phyloP scores from a whole-genome alignment of 1,140 invertebrate genomes.

The Trypoxylus dichotomus region DNA sequence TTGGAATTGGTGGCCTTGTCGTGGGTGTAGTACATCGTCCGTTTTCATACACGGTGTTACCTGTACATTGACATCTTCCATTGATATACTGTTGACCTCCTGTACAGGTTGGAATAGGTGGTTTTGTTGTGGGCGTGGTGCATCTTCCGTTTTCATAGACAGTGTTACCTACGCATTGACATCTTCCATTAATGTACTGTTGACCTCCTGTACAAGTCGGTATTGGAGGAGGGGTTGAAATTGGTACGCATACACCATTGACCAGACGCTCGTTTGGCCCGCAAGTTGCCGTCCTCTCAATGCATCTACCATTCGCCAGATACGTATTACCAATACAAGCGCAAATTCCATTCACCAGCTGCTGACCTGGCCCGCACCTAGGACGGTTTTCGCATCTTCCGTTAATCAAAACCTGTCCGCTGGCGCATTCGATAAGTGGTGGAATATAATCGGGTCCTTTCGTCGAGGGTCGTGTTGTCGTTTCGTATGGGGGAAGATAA shows the following conservation, averaged over 20 bases:
- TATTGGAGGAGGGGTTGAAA: slow-evolving; percentile 11
- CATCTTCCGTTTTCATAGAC: slow-evolving; percentile 17
- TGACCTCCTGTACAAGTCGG: background rate
- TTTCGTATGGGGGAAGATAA: slow-evolving; percentile 46
- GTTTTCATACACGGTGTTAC: too few species aligned
- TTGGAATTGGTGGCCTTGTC: too few species aligned
- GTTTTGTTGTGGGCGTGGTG: background rate
- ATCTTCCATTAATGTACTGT: slow-evolving; percentile 21
- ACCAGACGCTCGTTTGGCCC: slow-evolving; percentile 8
- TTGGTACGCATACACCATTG: slow-evolving; percentile 20
- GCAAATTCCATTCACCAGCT: slow-evolving; percentile 27
- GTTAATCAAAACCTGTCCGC: background rate
- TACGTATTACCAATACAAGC: slow-evolving; percentile 25
- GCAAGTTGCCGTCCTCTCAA: background rate
- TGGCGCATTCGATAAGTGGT: background rate
- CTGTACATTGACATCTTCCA: too few species aligned
- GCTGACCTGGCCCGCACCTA: slow-evolving; percentile 10
- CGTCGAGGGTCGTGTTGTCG: background rate
- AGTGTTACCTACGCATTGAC: background rate
- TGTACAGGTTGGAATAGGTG: background rate
- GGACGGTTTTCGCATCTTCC: slow-evolving; percentile 26
- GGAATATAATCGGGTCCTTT: background rate
- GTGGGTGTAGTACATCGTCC: too few species aligned
- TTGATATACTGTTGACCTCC: too few species aligned
- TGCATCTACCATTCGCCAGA: slow-evolving; percentile 30